phyloP scores from a whole-genome alignment of 2,888 invertebrate species.

The Oasisia sp. region DNA sequence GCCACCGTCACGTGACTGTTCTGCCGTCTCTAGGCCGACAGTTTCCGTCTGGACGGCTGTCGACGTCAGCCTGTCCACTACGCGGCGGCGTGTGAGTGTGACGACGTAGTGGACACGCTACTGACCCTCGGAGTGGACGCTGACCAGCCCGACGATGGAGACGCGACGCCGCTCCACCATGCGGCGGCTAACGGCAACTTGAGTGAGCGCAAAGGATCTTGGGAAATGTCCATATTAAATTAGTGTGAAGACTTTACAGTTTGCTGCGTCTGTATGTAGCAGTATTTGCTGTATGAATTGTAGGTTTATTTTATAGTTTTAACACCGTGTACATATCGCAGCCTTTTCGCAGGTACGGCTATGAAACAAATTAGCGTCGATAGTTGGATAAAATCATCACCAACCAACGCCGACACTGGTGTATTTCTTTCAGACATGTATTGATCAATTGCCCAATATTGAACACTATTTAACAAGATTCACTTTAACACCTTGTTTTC shows the following conservation, averaged over 20 bases:
- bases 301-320: too few species aligned
- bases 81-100: slow-evolving; percentile 23
- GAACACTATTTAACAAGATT: background rate
- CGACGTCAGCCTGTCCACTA: slow-evolving; percentile 29
- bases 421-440: too few species aligned
- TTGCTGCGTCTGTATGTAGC: too few species aligned
- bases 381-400: too few species aligned
- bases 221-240: background rate
- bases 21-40: background rate
- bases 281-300: too few species aligned
- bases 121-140: slow-evolving; percentile 21
- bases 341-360: too few species aligned
- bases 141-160: slow-evolving; percentile 29
- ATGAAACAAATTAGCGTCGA: too few species aligned
- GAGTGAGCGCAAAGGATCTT: slow-evolving; percentile 22
- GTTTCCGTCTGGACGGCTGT: slow-evolving; percentile 26
- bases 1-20: background rate
- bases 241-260: too few species aligned
- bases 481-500: background rate
- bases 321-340: too few species aligned
- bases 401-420: too few species aligned
- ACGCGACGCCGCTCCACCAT: slow-evolving; percentile 30
- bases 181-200: slow-evolving; percentile 27
- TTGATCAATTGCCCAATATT: too few species aligned
- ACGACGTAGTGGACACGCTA: slow-evolving; percentile 21